Conservation (phyloP, 2,797 vertebrate species). For the Arctocebus calabarensis region DNA sequence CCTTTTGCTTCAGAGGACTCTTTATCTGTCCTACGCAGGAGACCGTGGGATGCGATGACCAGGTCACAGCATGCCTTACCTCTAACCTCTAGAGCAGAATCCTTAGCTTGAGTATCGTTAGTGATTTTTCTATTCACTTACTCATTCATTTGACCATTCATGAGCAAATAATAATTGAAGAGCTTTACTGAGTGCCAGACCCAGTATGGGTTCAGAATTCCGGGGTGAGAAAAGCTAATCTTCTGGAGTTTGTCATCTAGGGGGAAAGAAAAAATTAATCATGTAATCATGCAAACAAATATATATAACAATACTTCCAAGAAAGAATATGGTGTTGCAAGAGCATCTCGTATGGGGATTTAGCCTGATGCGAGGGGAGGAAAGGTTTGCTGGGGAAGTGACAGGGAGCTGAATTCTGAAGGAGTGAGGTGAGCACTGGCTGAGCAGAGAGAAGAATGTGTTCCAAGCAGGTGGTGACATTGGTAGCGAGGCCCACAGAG, state of each 20-base stretch:
- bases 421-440: not conserved
- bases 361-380: not conserved
- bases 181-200: not conserved
- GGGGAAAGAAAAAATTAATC: not conserved
- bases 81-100: slow-evolving; percentile 36
- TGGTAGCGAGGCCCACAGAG: not conserved
- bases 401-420: not conserved
- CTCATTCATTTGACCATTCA: not conserved
- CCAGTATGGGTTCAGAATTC: not conserved
- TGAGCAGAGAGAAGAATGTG: not conserved
- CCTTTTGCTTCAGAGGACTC: slow-evolving; percentile 84
- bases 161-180: not conserved
- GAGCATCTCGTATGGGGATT: not conserved
- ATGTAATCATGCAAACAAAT: not conserved
- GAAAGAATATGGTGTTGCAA: not conserved
- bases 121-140: not conserved
- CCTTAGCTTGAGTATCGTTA: not conserved
- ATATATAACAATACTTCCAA: not conserved
- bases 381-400: not conserved
- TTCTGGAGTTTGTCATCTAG: not conserved
- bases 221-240: not conserved
- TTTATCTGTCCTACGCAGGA: slow-evolving; percentile 81
- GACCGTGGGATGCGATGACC: not conserved
- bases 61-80: not conserved
- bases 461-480: not conserved